These are phyloP conservation scores for Gymnodraco acuticeps DNA, from an alignment of 2,797 vertebrate species.

Conservation along the genomic window DNA sequence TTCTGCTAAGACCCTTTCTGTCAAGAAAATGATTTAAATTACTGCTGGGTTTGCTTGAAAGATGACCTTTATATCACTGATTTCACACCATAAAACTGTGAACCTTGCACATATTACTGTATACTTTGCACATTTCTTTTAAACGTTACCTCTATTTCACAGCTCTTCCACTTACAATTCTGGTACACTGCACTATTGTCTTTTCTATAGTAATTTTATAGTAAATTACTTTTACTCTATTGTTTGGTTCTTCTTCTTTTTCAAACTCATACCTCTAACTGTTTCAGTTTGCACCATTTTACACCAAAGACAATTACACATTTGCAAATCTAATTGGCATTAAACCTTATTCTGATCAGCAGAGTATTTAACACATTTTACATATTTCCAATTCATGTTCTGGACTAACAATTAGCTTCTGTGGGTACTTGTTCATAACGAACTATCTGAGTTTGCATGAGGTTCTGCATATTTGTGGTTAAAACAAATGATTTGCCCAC, in stretches of 20 bases:
- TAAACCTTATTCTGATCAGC: not conserved
- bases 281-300: no score
- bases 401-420: not conserved
- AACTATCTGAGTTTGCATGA: not conserved
- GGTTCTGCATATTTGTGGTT: conserved; percentile 26
- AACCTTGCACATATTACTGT: conserved; percentile 1
- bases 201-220: no score
- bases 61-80: conserved; percentile 27
- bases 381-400: not conserved
- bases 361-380: conserved; percentile 16
- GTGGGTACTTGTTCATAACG: not conserved
- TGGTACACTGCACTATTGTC: no score
- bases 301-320: no score
- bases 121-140: no score
- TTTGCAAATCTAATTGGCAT: no score
- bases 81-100: conserved; percentile 27
- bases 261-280: no score
- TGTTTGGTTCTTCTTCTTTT: no score
- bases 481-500: conserved; percentile 50
- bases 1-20: conserved; percentile 32
- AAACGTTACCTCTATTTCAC: no score
- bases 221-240: no score
- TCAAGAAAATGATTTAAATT: conserved; percentile 40
- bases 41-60: conserved; percentile 15
- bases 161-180: no score